These are phyloP conservation scores for Orchestia grillus DNA, from an alignment of 1,140 invertebrate species.

Conservation along the genomic window DNA sequence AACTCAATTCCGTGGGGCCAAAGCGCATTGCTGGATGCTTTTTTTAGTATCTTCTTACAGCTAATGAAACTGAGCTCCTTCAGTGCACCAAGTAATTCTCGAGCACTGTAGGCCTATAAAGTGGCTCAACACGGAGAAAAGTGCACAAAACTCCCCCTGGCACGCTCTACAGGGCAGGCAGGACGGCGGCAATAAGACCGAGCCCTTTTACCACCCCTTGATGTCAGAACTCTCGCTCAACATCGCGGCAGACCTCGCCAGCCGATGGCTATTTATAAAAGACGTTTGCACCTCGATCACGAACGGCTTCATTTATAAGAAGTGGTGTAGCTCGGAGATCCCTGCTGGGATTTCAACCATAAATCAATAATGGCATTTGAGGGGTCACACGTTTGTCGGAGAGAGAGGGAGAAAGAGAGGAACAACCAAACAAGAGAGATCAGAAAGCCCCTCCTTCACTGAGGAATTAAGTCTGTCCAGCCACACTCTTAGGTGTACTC, in stretches of 20 bases:
- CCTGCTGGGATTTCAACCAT: slow-evolving; percentile 39
- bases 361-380: slow-evolving; percentile 53
- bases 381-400: not conserved
- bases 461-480: not conserved
- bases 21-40: not conserved
- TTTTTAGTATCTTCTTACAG: not conserved
- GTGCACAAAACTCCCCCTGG: not conserved
- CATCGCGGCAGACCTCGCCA: not conserved
- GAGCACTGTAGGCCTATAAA: not conserved
- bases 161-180: not conserved
- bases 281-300: slow-evolving; percentile 46
- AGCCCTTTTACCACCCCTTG: not conserved
- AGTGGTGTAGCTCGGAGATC: slow-evolving; percentile 30
- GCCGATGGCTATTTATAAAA: slow-evolving; percentile 45
- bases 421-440: not conserved
- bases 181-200: not conserved
- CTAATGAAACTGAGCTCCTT: not conserved
- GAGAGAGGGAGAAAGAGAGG: not conserved
- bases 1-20: not conserved
- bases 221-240: not conserved
- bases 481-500: not conserved
- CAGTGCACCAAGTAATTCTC: not conserved
- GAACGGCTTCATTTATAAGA: slow-evolving; percentile 38
- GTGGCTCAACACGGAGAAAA: not conserved
- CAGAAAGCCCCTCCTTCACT: not conserved